Evolutionary conservation across 2,113 vertebrate genomes (phyloP), one percentile per base, ranked within the genome.

Genomic region (Aptenodytes forsteri): DNA sequence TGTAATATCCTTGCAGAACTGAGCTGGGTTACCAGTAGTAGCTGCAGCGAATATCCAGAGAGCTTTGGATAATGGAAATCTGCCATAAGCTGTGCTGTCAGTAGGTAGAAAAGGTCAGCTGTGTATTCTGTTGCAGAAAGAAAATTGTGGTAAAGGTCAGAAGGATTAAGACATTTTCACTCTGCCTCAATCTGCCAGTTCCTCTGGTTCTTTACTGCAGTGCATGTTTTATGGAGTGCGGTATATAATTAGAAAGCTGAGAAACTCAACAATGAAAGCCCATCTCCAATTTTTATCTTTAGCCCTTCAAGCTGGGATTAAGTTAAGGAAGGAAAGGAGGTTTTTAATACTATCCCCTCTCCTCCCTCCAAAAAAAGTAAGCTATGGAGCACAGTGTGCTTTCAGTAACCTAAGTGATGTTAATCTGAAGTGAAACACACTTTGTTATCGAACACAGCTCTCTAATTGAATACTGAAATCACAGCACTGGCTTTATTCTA

Each of bases 231-330:
- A 93, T 94, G 93, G 76, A 94, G 83, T 89, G 88, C 16, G 4
- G 59, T 90, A 91, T 94, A 93, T 95, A 97, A 97, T 98, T 98
- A 97, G 91, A 96, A 96, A 98, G 80, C 84, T 97, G 61, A 96
- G 93, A 95, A 97, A 96, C n/a, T 36, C 64, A 87, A 86, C 70
- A 97, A 65, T 59, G 87, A 97, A 91, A 93, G 36, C 52, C 69
- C 66, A 52, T 94, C 88, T 96, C 83, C 85, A 97, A n/a, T 94
- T 97, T 98, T 98, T 95, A 94, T 93, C 88, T 90, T 71, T 77
- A 87, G 85, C 83, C 89, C 72, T 97, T 97, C 69, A 90, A 96
- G 69, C 77, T 96, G 89, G 70, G 91, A 85, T 97, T 95, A 96
- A 91, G 90, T 94, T 98, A 87, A 84, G 54, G 62, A 85, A 56